Evolutionary conservation across 2,113 vertebrate genomes (phyloP).

Genomic region (Ascaphus truei): DNA sequence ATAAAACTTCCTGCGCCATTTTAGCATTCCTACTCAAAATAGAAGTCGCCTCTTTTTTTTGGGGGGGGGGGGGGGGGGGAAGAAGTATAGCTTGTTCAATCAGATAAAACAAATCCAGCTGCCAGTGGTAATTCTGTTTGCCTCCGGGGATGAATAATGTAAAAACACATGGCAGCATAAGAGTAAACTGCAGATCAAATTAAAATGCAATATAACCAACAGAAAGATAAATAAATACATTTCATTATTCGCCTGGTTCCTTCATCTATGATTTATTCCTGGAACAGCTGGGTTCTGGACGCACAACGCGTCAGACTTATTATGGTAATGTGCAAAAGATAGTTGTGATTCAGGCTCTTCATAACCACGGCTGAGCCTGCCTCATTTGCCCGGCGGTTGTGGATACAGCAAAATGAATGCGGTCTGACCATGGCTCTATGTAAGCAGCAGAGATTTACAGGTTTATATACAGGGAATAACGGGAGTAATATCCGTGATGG

Average conservation of each 20-base stretch:
- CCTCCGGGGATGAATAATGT: conserved; percentile 21
- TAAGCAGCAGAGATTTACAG: no score
- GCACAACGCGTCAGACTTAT: conserved; percentile 34
- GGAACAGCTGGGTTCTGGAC: conserved; percentile 38
- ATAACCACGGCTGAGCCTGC: not conserved
- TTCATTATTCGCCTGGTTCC: conserved; percentile 28
- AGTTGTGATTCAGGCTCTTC: not conserved
- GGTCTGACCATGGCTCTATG: not conserved
- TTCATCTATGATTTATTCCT: conserved; percentile 24
- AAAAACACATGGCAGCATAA: conserved; percentile 33
- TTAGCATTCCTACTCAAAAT: no score
- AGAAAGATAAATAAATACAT: conserved; percentile 35
- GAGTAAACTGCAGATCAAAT: conserved; percentile 35
- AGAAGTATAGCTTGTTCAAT: conserved; percentile 19
- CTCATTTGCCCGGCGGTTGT: not conserved
- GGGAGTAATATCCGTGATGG: no score
- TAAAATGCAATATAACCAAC: conserved; percentile 35
- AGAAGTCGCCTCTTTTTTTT: no score
- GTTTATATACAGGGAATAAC: no score
- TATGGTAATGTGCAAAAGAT: conserved; percentile 11
- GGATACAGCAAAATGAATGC: not conserved
- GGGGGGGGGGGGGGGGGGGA: not conserved
- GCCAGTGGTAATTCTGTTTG: conserved; percentile 29
- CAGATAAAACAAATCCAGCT: conserved; percentile 33
- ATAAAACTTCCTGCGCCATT: no score